Evolutionary conservation across 2,797 vertebrate species (phyloP).

Genomic region (Lycodopsis pacificus): DNA sequence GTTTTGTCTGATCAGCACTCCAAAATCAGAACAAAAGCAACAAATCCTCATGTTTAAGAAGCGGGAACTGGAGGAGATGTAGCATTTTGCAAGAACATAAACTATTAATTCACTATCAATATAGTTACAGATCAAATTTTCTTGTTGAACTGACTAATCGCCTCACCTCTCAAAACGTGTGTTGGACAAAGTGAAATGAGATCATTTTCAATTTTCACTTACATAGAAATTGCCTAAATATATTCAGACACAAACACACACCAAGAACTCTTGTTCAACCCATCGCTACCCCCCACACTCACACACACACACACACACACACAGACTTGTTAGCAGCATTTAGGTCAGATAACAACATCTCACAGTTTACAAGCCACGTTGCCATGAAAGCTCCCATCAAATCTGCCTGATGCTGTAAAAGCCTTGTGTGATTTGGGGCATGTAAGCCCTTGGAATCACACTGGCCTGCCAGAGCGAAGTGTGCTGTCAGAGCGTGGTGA

Average conservation of each 20-base stretch:
- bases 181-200: constrained; percentile 14
- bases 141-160: constrained; percentile 1
- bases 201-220: neutral
- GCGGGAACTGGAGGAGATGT: too few relatives aligned
- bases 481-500: constrained; percentile 73
- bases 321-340: constrained; percentile 82
- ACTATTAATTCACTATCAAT: neutral
- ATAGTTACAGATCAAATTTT: neutral
- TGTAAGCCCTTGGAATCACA: constrained; percentile 83
- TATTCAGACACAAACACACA: constrained; percentile 32
- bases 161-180: constrained; percentile 13
- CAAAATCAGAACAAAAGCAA: neutral
- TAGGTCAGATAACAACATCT: constrained; percentile 86
- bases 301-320: constrained; percentile 49
- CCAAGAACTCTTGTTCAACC: constrained; percentile 6
- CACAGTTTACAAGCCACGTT: constrained; percentile 78
- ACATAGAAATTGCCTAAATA: constrained; percentile 17
- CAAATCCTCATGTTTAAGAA: neutral
- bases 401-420: constrained; percentile 85
- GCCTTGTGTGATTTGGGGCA: constrained; percentile 85
- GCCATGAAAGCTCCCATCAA: constrained; percentile 85
- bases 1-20: neutral
- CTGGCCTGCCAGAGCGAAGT: constrained; percentile 73
- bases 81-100: neutral
- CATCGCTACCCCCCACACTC: constrained; percentile 33